Percentiles rank a stretch among this genome's conserved stretches.
Evolutionary conservation across 2,888 invertebrate genomes (phyloP).

Genomic region (Caenorhabditis panamensis): DNA sequence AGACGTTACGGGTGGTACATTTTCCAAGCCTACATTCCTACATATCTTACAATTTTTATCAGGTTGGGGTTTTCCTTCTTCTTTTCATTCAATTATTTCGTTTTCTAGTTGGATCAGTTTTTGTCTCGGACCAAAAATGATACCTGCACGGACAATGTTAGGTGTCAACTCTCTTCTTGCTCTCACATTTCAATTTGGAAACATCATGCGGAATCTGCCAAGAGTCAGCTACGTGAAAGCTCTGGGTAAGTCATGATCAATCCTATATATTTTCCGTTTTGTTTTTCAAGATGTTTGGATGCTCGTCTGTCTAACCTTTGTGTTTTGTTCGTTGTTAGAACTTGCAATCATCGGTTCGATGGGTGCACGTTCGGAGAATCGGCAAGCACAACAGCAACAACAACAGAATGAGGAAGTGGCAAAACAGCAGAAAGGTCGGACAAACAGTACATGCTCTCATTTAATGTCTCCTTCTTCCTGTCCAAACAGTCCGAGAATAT

Average conservation of each 20-base stretch:
- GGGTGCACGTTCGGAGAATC: constrained; percentile 66
- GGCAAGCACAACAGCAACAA: constrained; percentile 38
- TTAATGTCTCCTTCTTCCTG: constrained; percentile 55
- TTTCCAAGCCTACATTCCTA: constrained; percentile 81
- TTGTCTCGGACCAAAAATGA: constrained; percentile 76
- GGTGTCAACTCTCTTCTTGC: constrained; percentile 79
- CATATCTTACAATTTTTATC: constrained; percentile 81
- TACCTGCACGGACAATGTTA: constrained; percentile 79
- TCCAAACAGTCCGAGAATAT: constrained; percentile 68
- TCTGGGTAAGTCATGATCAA: constrained; percentile 51
- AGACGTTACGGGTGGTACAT: constrained; percentile 81
- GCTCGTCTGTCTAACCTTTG: constrained; percentile 78
- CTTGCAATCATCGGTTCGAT: constrained; percentile 78
- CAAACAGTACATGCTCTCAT: constrained; percentile 55
- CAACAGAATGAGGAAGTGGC: constrained; percentile 41
- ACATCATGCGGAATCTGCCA: constrained; percentile 80
- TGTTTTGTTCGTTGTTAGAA: constrained; percentile 78
- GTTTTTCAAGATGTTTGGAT: constrained; percentile 74
- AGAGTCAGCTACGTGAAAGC: constrained; percentile 75
- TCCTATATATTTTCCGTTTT: neutral
- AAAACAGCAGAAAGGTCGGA: constrained; percentile 44
- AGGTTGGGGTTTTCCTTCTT: constrained; percentile 58
- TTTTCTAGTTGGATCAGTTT: constrained; percentile 76
- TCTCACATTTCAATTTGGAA: constrained; percentile 77
- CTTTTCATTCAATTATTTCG: neutral